These are phyloP conservation scores for Chorisops tibialis DNA, from an alignment of 2,888 invertebrate species.

Conservation along the genomic window DNA sequence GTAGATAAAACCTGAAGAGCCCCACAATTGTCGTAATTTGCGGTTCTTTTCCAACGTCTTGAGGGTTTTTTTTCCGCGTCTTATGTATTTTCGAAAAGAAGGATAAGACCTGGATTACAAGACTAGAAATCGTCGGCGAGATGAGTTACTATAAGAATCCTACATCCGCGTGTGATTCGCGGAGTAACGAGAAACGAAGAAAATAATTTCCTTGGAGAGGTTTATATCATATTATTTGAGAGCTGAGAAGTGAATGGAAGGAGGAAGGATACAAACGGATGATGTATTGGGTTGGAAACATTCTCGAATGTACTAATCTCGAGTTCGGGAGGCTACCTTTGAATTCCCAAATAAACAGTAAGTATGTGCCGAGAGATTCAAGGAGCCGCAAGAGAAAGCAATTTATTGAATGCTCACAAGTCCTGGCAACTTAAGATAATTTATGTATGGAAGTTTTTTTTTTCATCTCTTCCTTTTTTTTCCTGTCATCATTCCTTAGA, in stretches of 20 bases:
- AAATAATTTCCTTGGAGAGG: slow-evolving; percentile 24
- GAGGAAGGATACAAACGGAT: not conserved
- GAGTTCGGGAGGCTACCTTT: no score
- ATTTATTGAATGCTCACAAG: no score
- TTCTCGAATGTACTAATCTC: no score
- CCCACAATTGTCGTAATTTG: slow-evolving; percentile 18
- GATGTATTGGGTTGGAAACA: not conserved
- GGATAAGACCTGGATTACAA: not conserved
- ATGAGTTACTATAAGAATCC: not conserved
- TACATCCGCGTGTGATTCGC: not conserved
- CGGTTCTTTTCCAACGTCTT: not conserved
- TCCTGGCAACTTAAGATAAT: no score
- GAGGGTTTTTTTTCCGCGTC: not conserved
- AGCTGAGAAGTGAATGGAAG: not conserved
- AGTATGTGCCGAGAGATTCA: no score
- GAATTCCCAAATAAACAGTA: no score
- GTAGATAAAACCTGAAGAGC: slow-evolving; percentile 15
- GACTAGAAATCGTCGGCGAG: not conserved
- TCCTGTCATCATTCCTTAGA: no score
- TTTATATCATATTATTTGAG: slow-evolving; percentile 16
- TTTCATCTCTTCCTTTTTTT: no score
- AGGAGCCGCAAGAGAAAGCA: no score
- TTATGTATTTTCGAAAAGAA: not conserved
- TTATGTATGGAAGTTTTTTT: no score
- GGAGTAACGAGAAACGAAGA: not conserved